Base-by-base conservation (phyloP, 2,888 invertebrate genomes). In the Eueremaeus valkanovi region DNA sequence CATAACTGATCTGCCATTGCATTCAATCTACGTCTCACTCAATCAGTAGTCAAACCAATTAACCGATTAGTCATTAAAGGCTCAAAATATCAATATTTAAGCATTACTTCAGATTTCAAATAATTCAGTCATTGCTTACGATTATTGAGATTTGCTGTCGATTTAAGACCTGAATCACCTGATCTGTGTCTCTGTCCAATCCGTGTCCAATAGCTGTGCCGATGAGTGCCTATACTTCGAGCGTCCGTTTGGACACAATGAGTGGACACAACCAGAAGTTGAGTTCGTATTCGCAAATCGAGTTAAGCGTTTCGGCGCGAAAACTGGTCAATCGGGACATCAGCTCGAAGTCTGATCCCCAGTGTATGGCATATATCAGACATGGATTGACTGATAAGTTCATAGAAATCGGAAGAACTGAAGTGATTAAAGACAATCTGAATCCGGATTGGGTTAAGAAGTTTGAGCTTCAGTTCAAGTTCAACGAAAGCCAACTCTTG, bases 301-400 rank as follows among this genome's bases (percentile, higher is more conserved):
- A 84, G 78, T 79, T 84, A 31, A 81, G 83, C 13, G 79, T 78
- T 78, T 73, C 74, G 81, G 81, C 24, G 81, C 86, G 86, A 77
- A 84, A 85, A 77, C 79, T 87, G 31, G 78, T 81, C 75, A 85
- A 87, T 78, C 83, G 82, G 79, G 87, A 87, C 82, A 81, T 85
- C 1, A 82, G 86, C 75, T 87, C 87, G 0, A 87, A 87, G 80
- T 87, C 87, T 24, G 87, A 87, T 80, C 87, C 87, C 1, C 83
- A 86, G 82, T 85, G 86, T 81, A 82, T 84, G 16, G 76, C 82
- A 31, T 82, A 79, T 74, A 80, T 80, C 18, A 51, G 74, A 63
- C 66, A 74, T 40, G 80, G 80, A 24, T 83, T 83, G 36, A 49
- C 29, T 27, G 78, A 74, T 45, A 49, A 80, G 42, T 80, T 79